phyloP scores from a whole-genome alignment of 2,797 vertebrate species.

The Nannoperca obscura region DNA sequence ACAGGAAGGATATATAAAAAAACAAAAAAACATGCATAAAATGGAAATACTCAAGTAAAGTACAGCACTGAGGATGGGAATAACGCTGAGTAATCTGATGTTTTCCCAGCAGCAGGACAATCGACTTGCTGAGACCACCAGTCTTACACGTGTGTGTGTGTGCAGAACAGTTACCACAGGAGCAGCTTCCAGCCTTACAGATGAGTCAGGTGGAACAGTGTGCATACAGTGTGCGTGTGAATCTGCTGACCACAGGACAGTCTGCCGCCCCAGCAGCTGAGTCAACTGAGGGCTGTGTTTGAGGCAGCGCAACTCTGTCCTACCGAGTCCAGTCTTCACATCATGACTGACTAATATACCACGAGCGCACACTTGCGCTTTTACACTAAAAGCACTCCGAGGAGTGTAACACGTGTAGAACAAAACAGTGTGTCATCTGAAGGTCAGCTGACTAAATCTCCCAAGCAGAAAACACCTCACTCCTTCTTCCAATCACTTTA shows the following conservation, averaged over 20 bases:
- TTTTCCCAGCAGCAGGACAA: constrained; percentile 59
- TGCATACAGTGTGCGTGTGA: constrained; percentile 19
- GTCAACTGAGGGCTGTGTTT: constrained; percentile 46
- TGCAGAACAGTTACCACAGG: constrained; percentile 13
- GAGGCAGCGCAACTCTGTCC: constrained; percentile 24
- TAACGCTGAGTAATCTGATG: constrained; percentile 43
- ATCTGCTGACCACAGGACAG: constrained; percentile 63
- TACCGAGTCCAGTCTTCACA: constrained; percentile 26
- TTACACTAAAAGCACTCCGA: constrained; percentile 3
- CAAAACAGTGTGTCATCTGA: constrained; percentile 8
- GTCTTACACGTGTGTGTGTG: neutral
- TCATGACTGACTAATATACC: neutral
- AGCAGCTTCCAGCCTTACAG: constrained; percentile 27
- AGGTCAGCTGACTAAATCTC: constrained; percentile 29
- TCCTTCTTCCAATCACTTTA: constrained; percentile 18
- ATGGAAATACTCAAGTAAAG: neutral
- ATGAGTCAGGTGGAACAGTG: constrained; percentile 52
- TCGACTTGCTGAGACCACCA: constrained; percentile 47
- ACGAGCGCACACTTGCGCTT: neutral
- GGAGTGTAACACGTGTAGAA: constrained; percentile 21
- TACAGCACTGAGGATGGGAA: constrained; percentile 18
- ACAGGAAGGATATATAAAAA: too few species aligned
- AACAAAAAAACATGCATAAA: too few species aligned
- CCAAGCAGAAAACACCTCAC: constrained; percentile 22
- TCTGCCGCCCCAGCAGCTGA: constrained; percentile 61